Conservation (phyloP, 2,113 vertebrate species). For the Cacatua alba region DNA sequence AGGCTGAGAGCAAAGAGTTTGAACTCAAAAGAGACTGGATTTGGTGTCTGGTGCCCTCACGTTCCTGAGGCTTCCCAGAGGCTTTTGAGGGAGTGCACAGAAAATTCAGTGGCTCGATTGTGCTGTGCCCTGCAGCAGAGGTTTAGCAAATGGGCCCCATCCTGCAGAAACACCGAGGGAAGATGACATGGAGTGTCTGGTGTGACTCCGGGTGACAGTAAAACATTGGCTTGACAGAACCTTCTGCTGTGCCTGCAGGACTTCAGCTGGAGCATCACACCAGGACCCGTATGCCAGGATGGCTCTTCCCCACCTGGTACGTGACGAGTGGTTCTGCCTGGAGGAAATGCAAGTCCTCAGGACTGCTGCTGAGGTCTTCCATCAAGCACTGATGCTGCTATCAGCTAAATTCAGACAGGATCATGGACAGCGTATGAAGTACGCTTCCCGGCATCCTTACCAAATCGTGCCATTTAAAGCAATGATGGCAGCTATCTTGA, state of each 20-base stretch:
- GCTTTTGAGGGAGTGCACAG: background rate
- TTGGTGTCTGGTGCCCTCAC: background rate
- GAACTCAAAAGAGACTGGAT: background rate
- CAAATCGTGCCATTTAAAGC: background rate
- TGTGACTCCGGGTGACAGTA: background rate
- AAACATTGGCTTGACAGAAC: background rate
- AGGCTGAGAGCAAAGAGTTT: background rate
- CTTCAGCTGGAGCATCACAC: background rate
- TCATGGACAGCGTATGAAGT: background rate
- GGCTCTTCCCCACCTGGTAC: rapidly evolving
- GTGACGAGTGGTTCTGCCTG: background rate
- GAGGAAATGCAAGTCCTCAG: background rate
- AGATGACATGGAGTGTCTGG: rapidly evolving
- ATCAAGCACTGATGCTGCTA: background rate
- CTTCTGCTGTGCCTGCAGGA: background rate
- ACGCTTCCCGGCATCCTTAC: background rate
- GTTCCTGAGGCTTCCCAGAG: background rate
- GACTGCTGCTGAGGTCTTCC: background rate
- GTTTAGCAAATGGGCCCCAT: background rate
- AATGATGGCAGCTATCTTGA: background rate
- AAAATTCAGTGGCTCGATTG: background rate
- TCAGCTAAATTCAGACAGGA: background rate
- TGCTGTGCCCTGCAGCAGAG: background rate
- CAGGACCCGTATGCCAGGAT: background rate
- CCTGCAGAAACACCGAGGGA: background rate